phyloP scores from a whole-genome alignment of 2,797 vertebrate genomes.

The Leucoraja ocellata region DNA sequence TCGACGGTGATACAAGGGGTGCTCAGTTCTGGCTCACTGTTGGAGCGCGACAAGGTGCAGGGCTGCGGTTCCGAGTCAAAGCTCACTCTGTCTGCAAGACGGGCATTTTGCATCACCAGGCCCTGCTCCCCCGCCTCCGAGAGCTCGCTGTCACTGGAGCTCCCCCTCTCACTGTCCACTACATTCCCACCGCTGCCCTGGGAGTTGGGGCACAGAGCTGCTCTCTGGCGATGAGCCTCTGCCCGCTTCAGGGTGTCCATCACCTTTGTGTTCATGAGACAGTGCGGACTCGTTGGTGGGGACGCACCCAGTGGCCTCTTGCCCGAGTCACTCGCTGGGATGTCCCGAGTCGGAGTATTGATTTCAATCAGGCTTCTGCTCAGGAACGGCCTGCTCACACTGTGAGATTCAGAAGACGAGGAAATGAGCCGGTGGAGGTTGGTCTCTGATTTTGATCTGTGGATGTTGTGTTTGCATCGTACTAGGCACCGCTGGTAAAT shows the following conservation, averaged over 20 bases:
- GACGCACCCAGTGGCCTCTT: slow-evolving; percentile 40
- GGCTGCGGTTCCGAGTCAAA: slow-evolving; percentile 35
- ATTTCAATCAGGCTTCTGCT: slow-evolving; percentile 76
- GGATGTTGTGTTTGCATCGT: slow-evolving; percentile 52
- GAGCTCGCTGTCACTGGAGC: slow-evolving; percentile 50
- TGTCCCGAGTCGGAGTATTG: slow-evolving; percentile 39
- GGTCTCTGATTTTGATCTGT: slow-evolving; percentile 81
- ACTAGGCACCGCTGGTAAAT: slow-evolving; percentile 66
- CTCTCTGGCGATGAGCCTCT: slow-evolving; percentile 42
- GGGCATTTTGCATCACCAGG: slow-evolving; percentile 21
- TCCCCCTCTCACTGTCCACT: slow-evolving; percentile 42
- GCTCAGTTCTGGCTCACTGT: neutral
- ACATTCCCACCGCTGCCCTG: neutral
- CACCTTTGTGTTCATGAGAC: slow-evolving; percentile 49
- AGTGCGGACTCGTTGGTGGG: neutral
- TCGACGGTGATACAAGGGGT: neutral
- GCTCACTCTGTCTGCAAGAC: slow-evolving; percentile 40
- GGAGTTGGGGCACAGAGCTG: neutral
- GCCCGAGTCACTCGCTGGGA: slow-evolving; percentile 40
- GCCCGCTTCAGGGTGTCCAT: slow-evolving; percentile 47
- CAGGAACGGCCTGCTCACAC: slow-evolving; percentile 46
- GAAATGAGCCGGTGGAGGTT: slow-evolving; percentile 70
- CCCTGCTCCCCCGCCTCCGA: slow-evolving; percentile 45
- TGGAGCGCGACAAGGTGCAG: neutral
- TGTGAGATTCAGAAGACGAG: neutral